Evolutionary conservation across 2,888 invertebrate species (phyloP).

Genomic region (Drosophila greeni): DNA sequence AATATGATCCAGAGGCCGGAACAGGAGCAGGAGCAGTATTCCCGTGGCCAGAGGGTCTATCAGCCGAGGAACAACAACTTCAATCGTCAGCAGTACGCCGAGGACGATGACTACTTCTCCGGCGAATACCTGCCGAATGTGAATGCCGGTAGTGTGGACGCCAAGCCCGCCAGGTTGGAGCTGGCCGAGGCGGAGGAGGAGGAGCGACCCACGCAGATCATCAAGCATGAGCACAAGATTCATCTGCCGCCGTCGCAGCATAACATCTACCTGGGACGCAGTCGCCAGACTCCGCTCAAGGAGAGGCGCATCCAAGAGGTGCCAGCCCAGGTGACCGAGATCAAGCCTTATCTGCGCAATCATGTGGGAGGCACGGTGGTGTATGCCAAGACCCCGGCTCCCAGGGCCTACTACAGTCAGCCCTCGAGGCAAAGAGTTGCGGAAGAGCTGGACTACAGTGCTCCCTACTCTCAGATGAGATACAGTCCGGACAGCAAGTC

Average conservation of each 20-base stretch:
- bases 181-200: conserved; percentile 41
- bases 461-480: conserved; percentile 74
- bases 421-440: conserved; percentile 52
- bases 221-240: conserved; percentile 74
- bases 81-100: conserved; percentile 56
- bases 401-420: conserved; percentile 48
- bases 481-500: conserved; percentile 56
- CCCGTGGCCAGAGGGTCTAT: conserved; percentile 46
- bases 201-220: conserved; percentile 50
- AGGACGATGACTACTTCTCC: conserved; percentile 69
- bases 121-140: conserved; percentile 62
- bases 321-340: conserved; percentile 67
- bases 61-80: conserved; percentile 54
- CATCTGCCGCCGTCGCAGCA: conserved; percentile 74
- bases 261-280: conserved; percentile 69
- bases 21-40: conserved; percentile 61
- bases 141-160: conserved; percentile 59
- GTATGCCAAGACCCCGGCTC: conserved; percentile 56
- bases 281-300: conserved; percentile 47
- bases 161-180: conserved; percentile 71
- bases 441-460: conserved; percentile 70
- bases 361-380: conserved; percentile 61
- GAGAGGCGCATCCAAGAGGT: conserved; percentile 44
- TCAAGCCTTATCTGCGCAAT: conserved; percentile 64
- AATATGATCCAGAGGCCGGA: conserved; percentile 69